Conservation (phyloP, 1,140 invertebrate genomes). For the Magallana gigas region DNA sequence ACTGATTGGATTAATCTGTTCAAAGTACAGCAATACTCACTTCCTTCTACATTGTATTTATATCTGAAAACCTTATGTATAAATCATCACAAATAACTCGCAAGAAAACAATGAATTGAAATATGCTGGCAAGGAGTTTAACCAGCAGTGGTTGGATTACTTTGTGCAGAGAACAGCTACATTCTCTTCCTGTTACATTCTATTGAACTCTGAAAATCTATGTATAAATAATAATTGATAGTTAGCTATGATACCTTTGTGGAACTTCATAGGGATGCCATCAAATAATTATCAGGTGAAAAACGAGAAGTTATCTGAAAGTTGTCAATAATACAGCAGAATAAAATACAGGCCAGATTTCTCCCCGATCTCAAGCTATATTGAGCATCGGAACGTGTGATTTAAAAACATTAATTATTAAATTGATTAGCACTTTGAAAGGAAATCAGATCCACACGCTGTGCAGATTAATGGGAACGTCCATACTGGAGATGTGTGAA, state of each 20-base stretch:
- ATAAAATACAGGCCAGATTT: slow-evolving; percentile 19
- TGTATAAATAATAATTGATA: slow-evolving; percentile 22
- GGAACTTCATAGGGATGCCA: neutral
- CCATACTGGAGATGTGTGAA: neutral
- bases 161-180: no score
- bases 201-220: neutral
- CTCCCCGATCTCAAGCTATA: neutral
- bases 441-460: neutral
- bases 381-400: neutral
- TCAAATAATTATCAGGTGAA: neutral
- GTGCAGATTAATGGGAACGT: neutral
- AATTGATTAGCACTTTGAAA: slow-evolving; percentile 1
- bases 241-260: neutral
- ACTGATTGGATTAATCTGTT: no score
- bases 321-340: neutral
- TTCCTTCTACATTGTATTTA: no score
- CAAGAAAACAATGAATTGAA: no score
- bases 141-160: no score
- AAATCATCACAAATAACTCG: no score
- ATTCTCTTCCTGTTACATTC: no score
- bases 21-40: no score
- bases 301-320: neutral
- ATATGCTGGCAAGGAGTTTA: no score
- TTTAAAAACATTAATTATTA: slow-evolving; percentile 1
- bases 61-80: no score